Evolutionary conservation across 2,113 vertebrate genomes (phyloP).

Genomic region (Phrynosoma platyrhinos): DNA sequence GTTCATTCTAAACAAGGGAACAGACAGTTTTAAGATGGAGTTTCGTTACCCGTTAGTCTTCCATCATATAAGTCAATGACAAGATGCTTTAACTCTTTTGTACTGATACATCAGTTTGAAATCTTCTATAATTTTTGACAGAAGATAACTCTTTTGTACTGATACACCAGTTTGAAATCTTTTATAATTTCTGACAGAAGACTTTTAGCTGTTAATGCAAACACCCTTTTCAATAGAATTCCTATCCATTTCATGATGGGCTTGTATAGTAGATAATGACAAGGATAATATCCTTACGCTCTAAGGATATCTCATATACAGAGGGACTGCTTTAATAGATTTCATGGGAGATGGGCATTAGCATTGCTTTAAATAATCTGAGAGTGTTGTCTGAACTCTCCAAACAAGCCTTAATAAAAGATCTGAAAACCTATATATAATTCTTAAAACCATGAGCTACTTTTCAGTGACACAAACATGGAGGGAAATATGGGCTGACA

Average conservation of each 20-base stretch:
- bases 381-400: no score
- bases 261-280: background rate
- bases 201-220: no score
- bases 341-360: background rate
- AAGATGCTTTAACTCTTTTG: background rate
- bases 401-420: no score
- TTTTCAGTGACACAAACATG: no score
- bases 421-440: no score
- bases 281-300: background rate
- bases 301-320: background rate
- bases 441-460: no score
- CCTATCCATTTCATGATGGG: background rate
- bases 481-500: no score
- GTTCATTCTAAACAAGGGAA: background rate
- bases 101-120: background rate
- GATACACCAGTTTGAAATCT: background rate
- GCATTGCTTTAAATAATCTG: no score
- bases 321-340: background rate
- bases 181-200: no score
- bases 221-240: background rate
- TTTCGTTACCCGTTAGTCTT: background rate
- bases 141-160: background rate
- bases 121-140: no score
- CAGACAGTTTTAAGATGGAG: fast-evolving
- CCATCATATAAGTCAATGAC: background rate